Conservation (phyloP, 2,888 invertebrate species). For the Drosophila austrosaltans region DNA sequence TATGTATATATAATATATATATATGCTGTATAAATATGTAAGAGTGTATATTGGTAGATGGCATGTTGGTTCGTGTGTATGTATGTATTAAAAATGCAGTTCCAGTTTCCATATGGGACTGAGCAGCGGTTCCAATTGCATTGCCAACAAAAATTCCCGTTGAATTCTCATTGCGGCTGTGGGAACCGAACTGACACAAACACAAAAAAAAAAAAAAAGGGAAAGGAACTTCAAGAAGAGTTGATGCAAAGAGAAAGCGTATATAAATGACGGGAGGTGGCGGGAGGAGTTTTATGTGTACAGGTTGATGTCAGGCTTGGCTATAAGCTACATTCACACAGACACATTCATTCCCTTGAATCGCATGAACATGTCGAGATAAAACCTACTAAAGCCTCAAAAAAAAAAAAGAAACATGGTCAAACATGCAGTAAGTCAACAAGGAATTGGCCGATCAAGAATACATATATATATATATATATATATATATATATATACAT, state of each 20-base stretch:
- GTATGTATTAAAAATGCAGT: slow-evolving; percentile 15
- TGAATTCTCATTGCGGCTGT: slow-evolving; percentile 14
- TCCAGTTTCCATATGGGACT: slow-evolving; percentile 15
- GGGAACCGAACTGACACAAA: not conserved
- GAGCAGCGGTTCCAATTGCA: slow-evolving; percentile 24
- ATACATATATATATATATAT: not conserved
- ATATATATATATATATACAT: not conserved
- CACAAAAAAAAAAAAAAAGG: slow-evolving; percentile 1
- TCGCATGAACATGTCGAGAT: not conserved
- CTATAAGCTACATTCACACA: not conserved
- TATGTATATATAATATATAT: not conserved
- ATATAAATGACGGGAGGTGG: not conserved
- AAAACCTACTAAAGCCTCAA: not conserved
- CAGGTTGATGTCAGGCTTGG: slow-evolving; percentile 6
- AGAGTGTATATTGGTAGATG: not conserved
- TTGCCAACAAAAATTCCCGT: slow-evolving; percentile 27
- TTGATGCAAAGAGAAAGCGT: not conserved
- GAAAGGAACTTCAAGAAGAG: not conserved
- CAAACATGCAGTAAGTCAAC: not conserved
- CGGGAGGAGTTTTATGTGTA: not conserved
- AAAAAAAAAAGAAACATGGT: not conserved
- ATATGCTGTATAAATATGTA: not conserved
- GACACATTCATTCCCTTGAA: not conserved
- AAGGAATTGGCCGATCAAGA: not conserved
- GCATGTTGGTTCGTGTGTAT: not conserved